Evolutionary conservation across 2,888 invertebrate species (phyloP).

Genomic region (Tipula vernalis): DNA sequence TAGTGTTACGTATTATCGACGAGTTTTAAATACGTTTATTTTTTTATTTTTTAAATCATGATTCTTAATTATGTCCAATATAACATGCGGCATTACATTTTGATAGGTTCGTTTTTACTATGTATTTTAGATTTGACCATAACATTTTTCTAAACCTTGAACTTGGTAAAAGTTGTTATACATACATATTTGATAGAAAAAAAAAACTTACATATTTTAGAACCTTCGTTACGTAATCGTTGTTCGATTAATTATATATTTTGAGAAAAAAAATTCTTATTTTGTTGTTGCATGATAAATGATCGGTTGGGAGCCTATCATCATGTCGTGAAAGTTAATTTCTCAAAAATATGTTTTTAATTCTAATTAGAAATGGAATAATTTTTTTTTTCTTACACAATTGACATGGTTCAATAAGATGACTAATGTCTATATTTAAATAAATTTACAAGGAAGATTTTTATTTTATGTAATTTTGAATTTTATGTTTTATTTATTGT

Average conservation of each 20-base stretch:
- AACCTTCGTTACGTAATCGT: background rate
- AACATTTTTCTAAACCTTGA: background rate
- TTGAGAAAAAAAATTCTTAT: background rate
- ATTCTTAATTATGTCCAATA: constrained; percentile 4
- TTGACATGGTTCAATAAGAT: background rate
- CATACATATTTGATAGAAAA: background rate
- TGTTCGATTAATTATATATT: background rate
- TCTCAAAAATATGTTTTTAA: background rate
- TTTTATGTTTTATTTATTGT: background rate
- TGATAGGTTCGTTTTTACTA: background rate
- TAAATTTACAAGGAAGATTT: background rate
- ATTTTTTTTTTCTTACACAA: background rate
- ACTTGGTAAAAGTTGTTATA: background rate
- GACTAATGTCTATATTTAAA: background rate
- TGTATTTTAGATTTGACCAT: background rate
- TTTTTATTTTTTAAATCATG: background rate
- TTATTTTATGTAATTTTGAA: background rate
- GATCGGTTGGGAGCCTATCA: background rate
- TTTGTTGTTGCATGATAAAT: background rate
- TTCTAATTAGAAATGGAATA: background rate
- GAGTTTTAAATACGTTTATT: background rate
- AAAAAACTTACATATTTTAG: background rate
- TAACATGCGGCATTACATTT: background rate
- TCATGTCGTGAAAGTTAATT: background rate
- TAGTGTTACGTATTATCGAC: background rate